Conservation (phyloP, 2,888 invertebrate species). For the Dynastes maya region DNA sequence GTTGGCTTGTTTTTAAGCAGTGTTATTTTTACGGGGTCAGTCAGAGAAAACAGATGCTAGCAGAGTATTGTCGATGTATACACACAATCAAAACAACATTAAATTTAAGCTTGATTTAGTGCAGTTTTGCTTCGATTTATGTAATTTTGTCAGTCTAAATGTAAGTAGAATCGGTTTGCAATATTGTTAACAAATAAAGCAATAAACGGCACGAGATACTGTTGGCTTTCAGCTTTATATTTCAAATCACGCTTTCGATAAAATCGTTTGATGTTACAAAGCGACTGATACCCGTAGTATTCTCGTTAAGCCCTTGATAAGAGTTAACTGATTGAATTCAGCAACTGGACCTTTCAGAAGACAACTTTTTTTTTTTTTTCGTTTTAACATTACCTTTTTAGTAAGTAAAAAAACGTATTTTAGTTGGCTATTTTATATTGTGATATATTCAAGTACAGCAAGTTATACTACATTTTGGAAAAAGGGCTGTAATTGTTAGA, state of each 20-base stretch:
- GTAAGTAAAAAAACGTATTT: no score
- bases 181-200: background rate
- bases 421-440: no score
- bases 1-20: conserved; percentile 12
- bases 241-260: background rate
- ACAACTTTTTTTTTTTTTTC: no score
- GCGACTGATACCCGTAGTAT: no score
- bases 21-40: background rate
- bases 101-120: background rate
- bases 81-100: background rate
- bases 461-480: no score
- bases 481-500: no score
- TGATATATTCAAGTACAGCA: no score
- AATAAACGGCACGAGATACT: no score
- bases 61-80: background rate
- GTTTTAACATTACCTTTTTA: no score
- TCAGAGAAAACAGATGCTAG: background rate
- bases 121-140: background rate
- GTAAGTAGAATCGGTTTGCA: conserved; percentile 3
- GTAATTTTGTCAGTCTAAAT: background rate
- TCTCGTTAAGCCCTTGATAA: no score
- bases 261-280: background rate
- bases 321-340: no score
- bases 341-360: no score
- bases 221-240: background rate